These are phyloP conservation scores for Psococerastis gibbosa DNA, from an alignment of 2,888 invertebrate species.

Conservation along the genomic window DNA sequence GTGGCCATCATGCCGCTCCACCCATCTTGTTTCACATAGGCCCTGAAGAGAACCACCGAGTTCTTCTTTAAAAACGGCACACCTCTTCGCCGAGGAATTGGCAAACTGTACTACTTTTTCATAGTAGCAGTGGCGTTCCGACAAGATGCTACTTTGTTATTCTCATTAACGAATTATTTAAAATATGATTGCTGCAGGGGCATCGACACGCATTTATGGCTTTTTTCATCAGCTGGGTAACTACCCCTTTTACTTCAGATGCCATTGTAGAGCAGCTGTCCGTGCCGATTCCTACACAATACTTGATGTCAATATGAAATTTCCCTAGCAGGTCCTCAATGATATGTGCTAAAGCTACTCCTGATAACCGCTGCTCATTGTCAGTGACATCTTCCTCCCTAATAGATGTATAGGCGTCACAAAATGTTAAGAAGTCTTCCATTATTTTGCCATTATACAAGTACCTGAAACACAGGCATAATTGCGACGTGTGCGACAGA, in stretches of 20 bases:
- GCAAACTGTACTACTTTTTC: neutral
- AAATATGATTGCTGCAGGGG: neutral
- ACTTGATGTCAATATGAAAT: neutral
- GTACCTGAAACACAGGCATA: slow-evolving; percentile 19
- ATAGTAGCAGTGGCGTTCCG: too few relatives aligned
- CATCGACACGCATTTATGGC: neutral
- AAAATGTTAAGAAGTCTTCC: slow-evolving; percentile 19
- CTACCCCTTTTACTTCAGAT: neutral
- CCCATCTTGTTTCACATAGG: neutral
- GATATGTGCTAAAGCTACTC: too few relatives aligned
- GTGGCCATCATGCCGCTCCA: neutral
- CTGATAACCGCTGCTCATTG: too few relatives aligned
- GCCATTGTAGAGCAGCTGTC: neutral
- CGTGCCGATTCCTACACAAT: neutral
- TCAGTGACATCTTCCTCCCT: too few relatives aligned
- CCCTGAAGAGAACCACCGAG: neutral
- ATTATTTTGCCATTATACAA: slow-evolving; percentile 13
- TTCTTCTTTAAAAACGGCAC: neutral
- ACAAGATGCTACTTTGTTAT: too few relatives aligned
- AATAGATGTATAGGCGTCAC: slow-evolving; percentile 17
- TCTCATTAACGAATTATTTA: neutral
- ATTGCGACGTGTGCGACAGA: slow-evolving; percentile 19
- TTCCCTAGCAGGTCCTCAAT: too few relatives aligned
- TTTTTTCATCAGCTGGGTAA: neutral
- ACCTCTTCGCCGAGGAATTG: neutral